Percentiles rank a stretch among this genome's conserved stretches.
Evolutionary conservation across 2,888 invertebrate genomes (phyloP).

Genomic region (Epinotia demarniana): DNA sequence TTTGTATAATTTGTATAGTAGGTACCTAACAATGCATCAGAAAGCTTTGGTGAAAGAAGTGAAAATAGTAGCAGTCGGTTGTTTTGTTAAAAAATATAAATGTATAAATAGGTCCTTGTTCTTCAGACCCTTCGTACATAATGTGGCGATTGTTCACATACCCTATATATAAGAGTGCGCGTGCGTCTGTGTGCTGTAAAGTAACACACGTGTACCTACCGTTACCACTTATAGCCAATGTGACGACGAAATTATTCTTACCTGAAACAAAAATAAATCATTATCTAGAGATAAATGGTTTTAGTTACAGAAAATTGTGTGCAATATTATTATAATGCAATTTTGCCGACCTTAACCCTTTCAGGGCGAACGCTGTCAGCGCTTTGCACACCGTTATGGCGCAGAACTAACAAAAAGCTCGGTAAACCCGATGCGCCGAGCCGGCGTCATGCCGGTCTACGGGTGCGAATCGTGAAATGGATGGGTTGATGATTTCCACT

Average conservation of each 20-base stretch:
- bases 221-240: not conserved
- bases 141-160: not conserved
- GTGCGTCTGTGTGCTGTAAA: not conserved
- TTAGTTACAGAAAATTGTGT: not conserved
- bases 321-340: not conserved
- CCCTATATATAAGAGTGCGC: not conserved
- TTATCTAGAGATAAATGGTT: not conserved
- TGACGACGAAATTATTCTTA: not conserved
- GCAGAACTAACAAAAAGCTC: no score
- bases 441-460: no score
- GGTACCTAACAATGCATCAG: no score
- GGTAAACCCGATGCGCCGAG: no score
- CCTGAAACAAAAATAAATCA: constrained; percentile 24
- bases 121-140: not conserved
- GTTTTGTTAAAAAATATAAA: not conserved
- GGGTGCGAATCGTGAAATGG: no score
- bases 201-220: not conserved
- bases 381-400: no score
- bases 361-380: no score
- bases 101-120: not conserved
- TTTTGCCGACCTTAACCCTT: not conserved
- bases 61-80: not conserved
- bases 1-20: no score
- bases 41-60: no score
- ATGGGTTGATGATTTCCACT: no score